Conservation (phyloP, 2,888 invertebrate species). For the Drosophila prostipennis region DNA sequence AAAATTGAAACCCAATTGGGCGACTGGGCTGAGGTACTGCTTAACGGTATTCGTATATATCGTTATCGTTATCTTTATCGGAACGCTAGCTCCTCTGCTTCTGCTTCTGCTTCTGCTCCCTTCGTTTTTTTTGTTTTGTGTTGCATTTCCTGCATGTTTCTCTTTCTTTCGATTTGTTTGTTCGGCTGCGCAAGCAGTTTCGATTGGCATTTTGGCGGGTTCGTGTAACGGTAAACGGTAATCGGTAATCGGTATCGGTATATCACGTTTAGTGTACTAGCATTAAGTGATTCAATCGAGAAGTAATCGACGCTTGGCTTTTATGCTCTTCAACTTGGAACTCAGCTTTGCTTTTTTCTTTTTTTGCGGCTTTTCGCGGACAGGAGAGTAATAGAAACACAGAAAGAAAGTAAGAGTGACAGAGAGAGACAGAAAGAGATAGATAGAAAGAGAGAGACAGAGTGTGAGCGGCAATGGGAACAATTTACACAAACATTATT, state of each 20-base stretch:
- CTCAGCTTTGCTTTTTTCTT: conserved; percentile 21
- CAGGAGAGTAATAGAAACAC: conserved; percentile 29
- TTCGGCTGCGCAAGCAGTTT: conserved; percentile 52
- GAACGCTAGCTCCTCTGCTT: conserved; percentile 22
- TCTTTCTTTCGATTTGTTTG: conserved; percentile 68
- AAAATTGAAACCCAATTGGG: conserved; percentile 32
- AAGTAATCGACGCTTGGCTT: conserved; percentile 77
- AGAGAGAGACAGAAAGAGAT: conserved; percentile 16
- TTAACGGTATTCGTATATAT: conserved; percentile 77
- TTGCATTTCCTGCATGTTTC: conserved; percentile 46
- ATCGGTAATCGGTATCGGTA: conserved; percentile 56
- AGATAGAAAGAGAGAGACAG: conserved; percentile 21
- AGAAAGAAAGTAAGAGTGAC: conserved; percentile 26
- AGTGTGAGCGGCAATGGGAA: conserved; percentile 51
- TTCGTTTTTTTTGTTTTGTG: conserved; percentile 55
- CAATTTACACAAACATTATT: conserved; percentile 62
- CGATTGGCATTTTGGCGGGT: conserved; percentile 21
- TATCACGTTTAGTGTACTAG: conserved; percentile 70
- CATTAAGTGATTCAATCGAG: conserved; percentile 61
- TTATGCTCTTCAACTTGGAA: conserved; percentile 62
- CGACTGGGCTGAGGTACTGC: conserved; percentile 84
- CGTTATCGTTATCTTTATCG: conserved; percentile 26
- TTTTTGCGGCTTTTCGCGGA: conserved; percentile 15
- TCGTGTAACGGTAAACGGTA: conserved; percentile 50
- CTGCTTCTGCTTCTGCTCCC: conserved; percentile 30